A percentile compares a stretch with the other conserved stretches of the same genome.
Conservation (phyloP, 2,113 vertebrate genomes). For the Chloebia gouldiae region DNA sequence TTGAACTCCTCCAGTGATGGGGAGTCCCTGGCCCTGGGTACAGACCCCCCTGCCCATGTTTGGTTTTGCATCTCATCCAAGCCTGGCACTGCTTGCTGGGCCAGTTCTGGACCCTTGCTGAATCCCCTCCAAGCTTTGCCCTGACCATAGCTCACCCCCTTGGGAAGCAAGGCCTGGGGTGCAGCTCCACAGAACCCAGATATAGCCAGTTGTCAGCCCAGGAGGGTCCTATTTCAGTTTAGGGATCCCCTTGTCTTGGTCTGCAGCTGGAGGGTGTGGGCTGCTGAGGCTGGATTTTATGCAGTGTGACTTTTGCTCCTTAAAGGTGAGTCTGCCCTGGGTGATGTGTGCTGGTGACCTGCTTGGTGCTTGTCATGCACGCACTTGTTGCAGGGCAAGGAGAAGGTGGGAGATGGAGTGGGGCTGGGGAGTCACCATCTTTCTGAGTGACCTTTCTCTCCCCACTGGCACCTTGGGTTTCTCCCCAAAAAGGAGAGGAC, state of each 20-base stretch:
- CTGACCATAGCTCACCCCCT: background rate
- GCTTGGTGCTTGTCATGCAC: background rate
- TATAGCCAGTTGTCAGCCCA: background rate
- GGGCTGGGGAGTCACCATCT: background rate
- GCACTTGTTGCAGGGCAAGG: background rate
- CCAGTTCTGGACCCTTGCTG: background rate
- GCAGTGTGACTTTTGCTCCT: background rate
- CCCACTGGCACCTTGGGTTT: background rate
- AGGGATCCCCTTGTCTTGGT: fast-evolving
- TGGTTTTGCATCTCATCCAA: background rate
- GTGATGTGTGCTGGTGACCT: background rate
- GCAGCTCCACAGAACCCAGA: background rate
- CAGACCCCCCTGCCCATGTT: background rate
- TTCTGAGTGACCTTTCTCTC: background rate
- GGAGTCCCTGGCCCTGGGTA: background rate
- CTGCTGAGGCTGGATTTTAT: background rate
- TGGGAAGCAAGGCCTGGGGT: background rate
- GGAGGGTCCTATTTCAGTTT: background rate
- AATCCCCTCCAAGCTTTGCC: background rate
- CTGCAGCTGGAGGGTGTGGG: background rate
- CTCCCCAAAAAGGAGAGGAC: background rate
- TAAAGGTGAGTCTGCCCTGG: background rate
- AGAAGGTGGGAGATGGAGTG: background rate
- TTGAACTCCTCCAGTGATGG: background rate
- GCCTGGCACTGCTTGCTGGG: background rate